These are phyloP conservation scores for Tetranychus truncatus DNA, from an alignment of 2,888 invertebrate genomes.

Conservation along the genomic window DNA sequence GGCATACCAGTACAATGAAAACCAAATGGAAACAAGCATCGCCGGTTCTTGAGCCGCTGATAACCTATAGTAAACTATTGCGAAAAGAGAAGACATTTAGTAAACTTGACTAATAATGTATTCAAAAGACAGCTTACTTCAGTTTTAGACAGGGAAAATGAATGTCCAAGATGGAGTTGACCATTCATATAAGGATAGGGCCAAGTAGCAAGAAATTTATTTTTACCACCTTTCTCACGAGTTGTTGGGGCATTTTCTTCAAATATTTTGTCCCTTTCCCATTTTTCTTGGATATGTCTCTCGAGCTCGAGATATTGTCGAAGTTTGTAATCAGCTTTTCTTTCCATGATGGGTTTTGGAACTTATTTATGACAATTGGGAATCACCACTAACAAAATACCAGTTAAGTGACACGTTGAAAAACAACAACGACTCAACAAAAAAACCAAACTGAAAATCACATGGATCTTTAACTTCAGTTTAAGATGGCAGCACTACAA, in stretches of 20 bases:
- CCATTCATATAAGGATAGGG: constrained; percentile 99
- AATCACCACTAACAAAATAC: no score
- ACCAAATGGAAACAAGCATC: constrained; percentile 85
- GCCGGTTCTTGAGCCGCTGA: constrained; percentile 73
- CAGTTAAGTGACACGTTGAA: no score
- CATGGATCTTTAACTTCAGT: no score
- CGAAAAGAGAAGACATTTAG: constrained; percentile 15
- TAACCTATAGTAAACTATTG: constrained; percentile 80
- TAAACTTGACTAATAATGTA: not conserved
- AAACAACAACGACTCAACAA: no score
- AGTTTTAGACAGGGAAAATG: constrained; percentile 88
- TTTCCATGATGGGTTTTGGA: not conserved
- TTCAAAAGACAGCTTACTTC: constrained; percentile 45
- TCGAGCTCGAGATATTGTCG: constrained; percentile 53
- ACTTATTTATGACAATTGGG: no score
- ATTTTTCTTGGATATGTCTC: constrained; percentile 57
- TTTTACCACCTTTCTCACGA: constrained; percentile 36
- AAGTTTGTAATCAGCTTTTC: constrained; percentile 19
- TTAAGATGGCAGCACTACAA: no score
- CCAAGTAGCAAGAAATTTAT: constrained; percentile 79
- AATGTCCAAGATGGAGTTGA: constrained; percentile 85
- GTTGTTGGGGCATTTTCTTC: constrained; percentile 51
- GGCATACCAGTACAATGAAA: constrained; percentile 99
- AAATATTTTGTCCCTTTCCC: constrained; percentile 61
- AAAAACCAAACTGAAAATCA: no score